Conservation (phyloP, 2,113 vertebrate genomes). For the Oreamnos americanus region DNA sequence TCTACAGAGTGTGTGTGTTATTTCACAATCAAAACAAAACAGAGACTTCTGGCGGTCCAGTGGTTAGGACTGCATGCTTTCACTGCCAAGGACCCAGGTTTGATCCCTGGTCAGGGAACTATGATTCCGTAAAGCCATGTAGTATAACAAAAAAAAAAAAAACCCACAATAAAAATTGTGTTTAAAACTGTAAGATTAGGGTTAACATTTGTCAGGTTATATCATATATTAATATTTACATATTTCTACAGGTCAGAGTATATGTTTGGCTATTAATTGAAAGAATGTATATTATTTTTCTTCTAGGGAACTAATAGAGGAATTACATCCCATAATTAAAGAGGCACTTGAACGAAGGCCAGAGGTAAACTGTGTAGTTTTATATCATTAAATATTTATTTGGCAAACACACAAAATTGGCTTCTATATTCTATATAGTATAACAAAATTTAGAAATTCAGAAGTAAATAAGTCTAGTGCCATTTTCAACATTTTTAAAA, state of each 20-base stretch:
- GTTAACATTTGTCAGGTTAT: neutral
- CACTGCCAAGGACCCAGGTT: neutral
- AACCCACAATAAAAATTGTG: neutral
- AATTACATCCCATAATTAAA: slow-evolving; percentile 99
- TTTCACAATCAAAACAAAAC: neutral
- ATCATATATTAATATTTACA: neutral
- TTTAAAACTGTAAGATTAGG: neutral
- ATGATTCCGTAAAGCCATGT: neutral
- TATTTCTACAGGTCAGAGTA: neutral
- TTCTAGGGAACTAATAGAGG: slow-evolving; percentile 95
- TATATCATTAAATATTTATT: neutral
- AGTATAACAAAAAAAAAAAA: neutral
- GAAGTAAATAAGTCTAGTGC: neutral
- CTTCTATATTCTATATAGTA: neutral
- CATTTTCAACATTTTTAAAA: neutral
- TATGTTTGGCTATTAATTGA: neutral
- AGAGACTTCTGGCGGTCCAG: neutral
- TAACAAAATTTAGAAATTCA: neutral
- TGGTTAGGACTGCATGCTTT: neutral
- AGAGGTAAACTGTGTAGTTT: slow-evolving; percentile 86
- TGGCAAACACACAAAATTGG: neutral
- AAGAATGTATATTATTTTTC: slow-evolving; percentile 23
- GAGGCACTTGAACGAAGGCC: slow-evolving; percentile 99
- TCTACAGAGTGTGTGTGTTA: neutral
- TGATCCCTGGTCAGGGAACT: neutral